Conservation (phyloP, 2,888 invertebrate genomes). For the Cerceris ruficornis region DNA sequence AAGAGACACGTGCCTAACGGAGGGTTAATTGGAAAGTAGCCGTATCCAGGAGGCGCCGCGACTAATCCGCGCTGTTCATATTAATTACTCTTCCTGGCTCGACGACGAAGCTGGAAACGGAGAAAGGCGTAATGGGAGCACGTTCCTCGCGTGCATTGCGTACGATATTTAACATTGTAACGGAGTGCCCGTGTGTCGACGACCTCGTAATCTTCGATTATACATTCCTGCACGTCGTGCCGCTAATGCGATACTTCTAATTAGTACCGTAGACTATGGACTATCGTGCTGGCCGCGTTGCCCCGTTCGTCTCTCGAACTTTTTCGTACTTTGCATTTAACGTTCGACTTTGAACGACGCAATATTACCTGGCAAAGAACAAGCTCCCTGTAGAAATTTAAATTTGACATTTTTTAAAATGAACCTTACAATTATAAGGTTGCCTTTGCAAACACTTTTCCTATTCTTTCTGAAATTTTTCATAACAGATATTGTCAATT, state of each 20-base stretch:
- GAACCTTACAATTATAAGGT: no score
- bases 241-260: conserved; percentile 74
- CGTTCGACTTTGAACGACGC: no score
- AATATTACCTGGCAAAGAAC: no score
- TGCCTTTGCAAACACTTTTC: no score
- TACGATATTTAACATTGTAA: conserved; percentile 64
- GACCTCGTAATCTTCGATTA: conserved; percentile 68
- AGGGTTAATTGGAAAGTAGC: conserved; percentile 6
- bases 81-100: conserved; percentile 35
- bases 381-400: no score
- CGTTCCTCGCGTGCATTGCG: conserved; percentile 53
- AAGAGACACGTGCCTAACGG: no score
- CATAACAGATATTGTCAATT: no score
- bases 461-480: no score
- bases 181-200: conserved; percentile 68
- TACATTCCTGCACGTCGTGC: conserved; percentile 57
- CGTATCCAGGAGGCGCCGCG: background rate
- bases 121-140: conserved; percentile 58
- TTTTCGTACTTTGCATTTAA: no score
- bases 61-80: conserved; percentile 31
- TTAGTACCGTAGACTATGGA: conserved; percentile 68
- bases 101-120: conserved; percentile 38
- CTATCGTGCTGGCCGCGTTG: conserved; percentile 39
- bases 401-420: no score
- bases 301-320: background rate